These are phyloP conservation scores for Myopa tessellatipennis DNA, from an alignment of 2,888 invertebrate species.

Conservation along the genomic window DNA sequence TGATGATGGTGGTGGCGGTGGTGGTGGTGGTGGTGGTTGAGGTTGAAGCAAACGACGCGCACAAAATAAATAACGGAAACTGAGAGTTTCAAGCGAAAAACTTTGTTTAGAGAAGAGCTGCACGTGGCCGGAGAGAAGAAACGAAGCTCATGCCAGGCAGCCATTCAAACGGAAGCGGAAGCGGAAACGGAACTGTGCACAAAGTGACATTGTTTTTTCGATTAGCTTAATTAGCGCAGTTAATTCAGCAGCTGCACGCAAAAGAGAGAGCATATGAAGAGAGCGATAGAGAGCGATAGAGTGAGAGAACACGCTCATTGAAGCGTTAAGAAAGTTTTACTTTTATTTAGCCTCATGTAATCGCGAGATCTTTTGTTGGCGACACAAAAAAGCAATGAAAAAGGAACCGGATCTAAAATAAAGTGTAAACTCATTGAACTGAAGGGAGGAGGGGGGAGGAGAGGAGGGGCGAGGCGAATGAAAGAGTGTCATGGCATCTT, in stretches of 20 bases:
- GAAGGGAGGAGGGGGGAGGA: too few relatives aligned
- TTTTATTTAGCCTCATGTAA: not conserved
- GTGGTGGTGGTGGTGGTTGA: not conserved
- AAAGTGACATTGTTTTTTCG: not conserved
- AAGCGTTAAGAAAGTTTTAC: constrained; percentile 26
- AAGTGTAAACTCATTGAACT: constrained; percentile 1
- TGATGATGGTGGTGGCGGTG: too few relatives aligned
- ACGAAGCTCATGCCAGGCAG: not conserved
- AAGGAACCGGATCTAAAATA: constrained; percentile 2
- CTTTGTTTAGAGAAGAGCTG: constrained; percentile 2
- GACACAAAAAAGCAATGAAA: not conserved
- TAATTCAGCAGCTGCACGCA: not conserved
- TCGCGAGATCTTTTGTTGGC: not conserved
- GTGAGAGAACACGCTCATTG: not conserved
- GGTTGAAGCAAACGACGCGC: not conserved
- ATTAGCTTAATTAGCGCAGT: constrained; percentile 28
- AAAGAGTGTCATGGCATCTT: too few relatives aligned
- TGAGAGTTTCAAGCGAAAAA: not conserved
- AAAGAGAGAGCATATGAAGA: not conserved
- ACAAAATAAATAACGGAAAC: not conserved
- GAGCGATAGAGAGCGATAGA: not conserved
- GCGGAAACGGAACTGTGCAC: constrained; percentile 12
- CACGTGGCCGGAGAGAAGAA: constrained; percentile 6
- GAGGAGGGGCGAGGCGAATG: too few relatives aligned
- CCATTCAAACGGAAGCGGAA: constrained; percentile 28